Evolutionary conservation across 2,888 invertebrate species (phyloP).

Genomic region (Synanthedon vespiformis): DNA sequence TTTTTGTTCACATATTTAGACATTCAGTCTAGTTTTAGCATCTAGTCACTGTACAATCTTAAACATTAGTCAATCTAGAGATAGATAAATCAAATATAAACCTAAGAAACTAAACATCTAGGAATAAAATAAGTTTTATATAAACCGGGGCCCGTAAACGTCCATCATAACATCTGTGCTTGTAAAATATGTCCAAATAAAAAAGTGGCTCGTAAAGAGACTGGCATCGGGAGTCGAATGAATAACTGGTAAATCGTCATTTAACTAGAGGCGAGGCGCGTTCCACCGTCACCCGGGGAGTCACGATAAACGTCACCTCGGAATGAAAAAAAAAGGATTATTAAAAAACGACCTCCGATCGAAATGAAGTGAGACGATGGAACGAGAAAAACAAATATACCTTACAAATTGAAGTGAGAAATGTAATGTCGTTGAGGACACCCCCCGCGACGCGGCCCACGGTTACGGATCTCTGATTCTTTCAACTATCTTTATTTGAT

Average conservation of each 20-base stretch:
- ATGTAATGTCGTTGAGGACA: slow-evolving; percentile 49
- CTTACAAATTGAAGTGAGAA: slow-evolving; percentile 63
- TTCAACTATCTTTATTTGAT: slow-evolving; percentile 47
- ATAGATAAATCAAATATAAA: too few relatives aligned
- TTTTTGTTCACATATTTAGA: too few relatives aligned
- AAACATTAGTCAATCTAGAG: too few relatives aligned
- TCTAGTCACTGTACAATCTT: too few relatives aligned
- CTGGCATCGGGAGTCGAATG: slow-evolving; percentile 58
- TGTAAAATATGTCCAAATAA: slow-evolving; percentile 62
- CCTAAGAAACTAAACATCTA: too few relatives aligned
- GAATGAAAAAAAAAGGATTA: slow-evolving; percentile 59
- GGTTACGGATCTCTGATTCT: slow-evolving; percentile 15
- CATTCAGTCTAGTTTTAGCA: too few relatives aligned
- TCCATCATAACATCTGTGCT: slow-evolving; percentile 62
- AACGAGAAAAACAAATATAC: slow-evolving; percentile 53
- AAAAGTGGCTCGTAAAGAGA: slow-evolving; percentile 60
- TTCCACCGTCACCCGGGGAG: slow-evolving; percentile 52
- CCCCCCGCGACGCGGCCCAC: slow-evolving; percentile 43
- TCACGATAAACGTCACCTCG: slow-evolving; percentile 63
- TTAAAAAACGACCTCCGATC: slow-evolving; percentile 50
- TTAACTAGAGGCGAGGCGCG: slow-evolving; percentile 44
- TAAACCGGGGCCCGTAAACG: slow-evolving; percentile 27
- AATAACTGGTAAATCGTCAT: slow-evolving; percentile 60
- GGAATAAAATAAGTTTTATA: too few relatives aligned
- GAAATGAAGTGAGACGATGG: slow-evolving; percentile 55